Percentiles rank a stretch among this genome's conserved stretches.
Evolutionary conservation across 2,888 invertebrate species (phyloP).

Genomic region (Pandemis heparana): DNA sequence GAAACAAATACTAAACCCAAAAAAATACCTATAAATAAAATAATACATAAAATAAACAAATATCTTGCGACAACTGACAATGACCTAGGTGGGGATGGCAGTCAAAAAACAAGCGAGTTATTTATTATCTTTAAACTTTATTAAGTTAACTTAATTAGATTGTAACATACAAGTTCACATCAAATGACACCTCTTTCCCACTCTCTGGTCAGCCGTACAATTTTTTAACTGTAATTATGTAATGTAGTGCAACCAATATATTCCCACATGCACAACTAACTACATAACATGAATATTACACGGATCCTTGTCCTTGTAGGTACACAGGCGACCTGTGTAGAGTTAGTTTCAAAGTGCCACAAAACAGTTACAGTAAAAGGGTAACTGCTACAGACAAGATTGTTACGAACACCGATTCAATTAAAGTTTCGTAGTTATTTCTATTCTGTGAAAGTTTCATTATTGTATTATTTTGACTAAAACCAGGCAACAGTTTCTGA

Average conservation of each 20-base stretch:
- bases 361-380: slow-evolving; percentile 1
- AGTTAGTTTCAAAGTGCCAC: slow-evolving; percentile 5
- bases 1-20: neutral
- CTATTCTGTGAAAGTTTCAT: slow-evolving; percentile 9
- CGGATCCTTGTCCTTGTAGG: neutral
- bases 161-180: too few species aligned
- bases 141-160: too few species aligned
- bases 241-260: too few species aligned
- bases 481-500: neutral
- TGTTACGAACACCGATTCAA: slow-evolving; percentile 23
- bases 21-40: too few species aligned
- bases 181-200: too few species aligned
- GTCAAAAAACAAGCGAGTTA: too few species aligned
- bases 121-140: too few species aligned
- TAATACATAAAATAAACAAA: too few species aligned
- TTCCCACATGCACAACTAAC: neutral
- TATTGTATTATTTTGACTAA: neutral
- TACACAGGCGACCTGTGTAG: neutral
- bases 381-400: slow-evolving; percentile 8
- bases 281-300: neutral
- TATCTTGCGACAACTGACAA: too few species aligned
- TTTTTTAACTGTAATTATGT: too few species aligned
- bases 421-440: slow-evolving; percentile 32
- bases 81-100: too few species aligned
- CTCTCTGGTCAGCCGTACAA: too few species aligned